Conservation (phyloP, 2,888 invertebrate genomes). For the Lycophotia porphyrea region DNA sequence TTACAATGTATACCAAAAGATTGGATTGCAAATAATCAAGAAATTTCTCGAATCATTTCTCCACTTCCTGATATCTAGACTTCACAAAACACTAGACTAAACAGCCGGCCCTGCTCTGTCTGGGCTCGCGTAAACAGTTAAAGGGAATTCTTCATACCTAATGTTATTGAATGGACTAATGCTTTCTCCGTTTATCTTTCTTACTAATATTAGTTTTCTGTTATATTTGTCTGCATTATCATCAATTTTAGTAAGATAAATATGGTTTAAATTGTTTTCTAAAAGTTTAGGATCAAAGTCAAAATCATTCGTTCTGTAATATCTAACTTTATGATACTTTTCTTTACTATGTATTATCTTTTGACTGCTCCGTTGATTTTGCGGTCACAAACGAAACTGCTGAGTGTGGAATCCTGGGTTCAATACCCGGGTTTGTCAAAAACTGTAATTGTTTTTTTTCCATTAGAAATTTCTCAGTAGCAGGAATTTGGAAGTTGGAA, state of each 20-base stretch:
- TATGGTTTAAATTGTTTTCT: too few relatives aligned
- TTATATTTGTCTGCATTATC: conserved; percentile 12
- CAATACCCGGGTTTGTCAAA: too few relatives aligned
- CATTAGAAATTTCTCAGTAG: too few relatives aligned
- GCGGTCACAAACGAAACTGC: too few relatives aligned
- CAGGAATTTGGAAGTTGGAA: too few relatives aligned
- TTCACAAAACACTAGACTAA: conserved; percentile 75
- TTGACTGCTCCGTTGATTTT: too few relatives aligned
- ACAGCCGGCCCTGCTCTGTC: conserved; percentile 65
- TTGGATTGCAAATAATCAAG: conserved; percentile 10
- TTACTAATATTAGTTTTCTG: background rate
- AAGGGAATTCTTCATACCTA: conserved; percentile 61
- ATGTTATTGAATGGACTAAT: conserved; percentile 11
- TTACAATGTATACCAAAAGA: conserved; percentile 2
- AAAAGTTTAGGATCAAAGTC: too few relatives aligned
- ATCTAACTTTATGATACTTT: too few relatives aligned
- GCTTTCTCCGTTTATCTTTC: conserved; percentile 23
- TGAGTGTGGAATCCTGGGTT: too few relatives aligned
- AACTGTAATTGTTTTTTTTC: too few relatives aligned
- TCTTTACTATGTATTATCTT: too few relatives aligned
- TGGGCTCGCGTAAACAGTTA: conserved; percentile 64
- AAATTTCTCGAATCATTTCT: conserved; percentile 45
- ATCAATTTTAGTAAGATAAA: background rate
- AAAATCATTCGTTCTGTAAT: too few relatives aligned
- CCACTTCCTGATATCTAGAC: conserved; percentile 72